A percentile compares a stretch with the other conserved stretches of the same genome.
Conservation (phyloP, 2,113 vertebrate genomes). For the Raja brachyura region DNA sequence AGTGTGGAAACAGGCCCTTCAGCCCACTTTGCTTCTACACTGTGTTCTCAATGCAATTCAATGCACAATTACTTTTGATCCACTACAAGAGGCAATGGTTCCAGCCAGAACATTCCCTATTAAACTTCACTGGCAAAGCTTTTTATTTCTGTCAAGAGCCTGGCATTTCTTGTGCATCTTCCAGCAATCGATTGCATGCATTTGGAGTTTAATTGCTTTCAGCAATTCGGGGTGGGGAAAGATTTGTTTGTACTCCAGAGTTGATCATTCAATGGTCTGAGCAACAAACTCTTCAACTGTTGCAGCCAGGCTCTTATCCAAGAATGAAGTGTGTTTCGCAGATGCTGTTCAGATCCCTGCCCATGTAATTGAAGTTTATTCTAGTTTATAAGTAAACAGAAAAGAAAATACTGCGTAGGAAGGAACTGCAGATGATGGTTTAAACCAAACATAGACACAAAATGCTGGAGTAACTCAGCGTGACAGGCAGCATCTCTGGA, state of each 20-base stretch:
- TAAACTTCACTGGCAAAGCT: not conserved
- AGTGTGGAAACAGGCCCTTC: no score
- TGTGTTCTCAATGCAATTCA: no score
- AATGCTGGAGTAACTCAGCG: no score
- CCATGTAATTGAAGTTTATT: not conserved
- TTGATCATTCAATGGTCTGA: not conserved
- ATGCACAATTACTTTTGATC: no score
- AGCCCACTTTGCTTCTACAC: no score
- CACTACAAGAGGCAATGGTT: not conserved
- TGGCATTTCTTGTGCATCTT: not conserved
- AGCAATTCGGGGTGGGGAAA: not conserved
- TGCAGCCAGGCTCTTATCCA: not conserved
- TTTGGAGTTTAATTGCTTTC: not conserved
- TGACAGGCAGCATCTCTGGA: no score
- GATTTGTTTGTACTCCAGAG: not conserved
- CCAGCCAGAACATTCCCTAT: not conserved
- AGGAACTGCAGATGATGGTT: no score
- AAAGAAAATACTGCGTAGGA: not conserved
- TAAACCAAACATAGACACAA: no score
- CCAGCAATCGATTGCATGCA: not conserved
- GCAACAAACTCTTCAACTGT: not conserved
- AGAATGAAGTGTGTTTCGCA: not conserved
- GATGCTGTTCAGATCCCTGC: not conserved
- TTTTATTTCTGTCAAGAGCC: not conserved
- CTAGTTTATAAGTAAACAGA: not conserved